Evolutionary conservation across 2,888 invertebrate genomes (phyloP), one percentile per base, ranked within the genome.

Genomic region (Tipula confusa): DNA sequence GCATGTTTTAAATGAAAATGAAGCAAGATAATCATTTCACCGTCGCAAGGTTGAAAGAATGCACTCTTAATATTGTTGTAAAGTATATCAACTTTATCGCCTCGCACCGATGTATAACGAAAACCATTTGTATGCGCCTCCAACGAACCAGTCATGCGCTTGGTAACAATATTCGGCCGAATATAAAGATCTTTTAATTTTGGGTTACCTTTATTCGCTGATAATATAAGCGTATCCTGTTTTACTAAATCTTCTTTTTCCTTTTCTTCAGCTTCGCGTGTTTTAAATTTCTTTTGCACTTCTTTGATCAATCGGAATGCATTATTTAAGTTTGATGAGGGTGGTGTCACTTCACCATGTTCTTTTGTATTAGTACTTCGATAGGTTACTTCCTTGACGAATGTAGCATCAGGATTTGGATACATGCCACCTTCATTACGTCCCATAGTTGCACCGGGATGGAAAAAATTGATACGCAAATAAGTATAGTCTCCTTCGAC

Each of bases 51-150:
- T 91, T 98, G 98, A 91, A 99, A 99, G 92, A 99, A 98, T 7
- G 99, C 98, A 89, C 99, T 98, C 89, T 98, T 98, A 86, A 99
- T 99, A 90, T 99, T 99, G 91, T 99, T 99, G 90, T 99, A 99
- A 83, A 99, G 91, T 87, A 99, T 99, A 88, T 99, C 99, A 6
- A 99, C 98, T 92, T 99, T 99, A 88, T 99, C 99, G 4, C 99
- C 99, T 87, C 99, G 93, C n/a, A 99, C 97, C 0, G 99, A 99
- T 0, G 98, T 99, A 88, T 99, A 99, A 43, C 98, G 93, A 88
- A 97, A 97, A 11, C 99, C 99, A 88, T 99, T 99, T 0, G 94
- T 93, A 87, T 99, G 99, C 0, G 99, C 97, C 90, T 99, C 99
- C 85, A 99, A 90, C 1, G 95, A 94, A 29, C 96, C 97, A 28